Evolutionary conservation across 1,140 invertebrate genomes (phyloP).

Genomic region (Antheraea pernyi): DNA sequence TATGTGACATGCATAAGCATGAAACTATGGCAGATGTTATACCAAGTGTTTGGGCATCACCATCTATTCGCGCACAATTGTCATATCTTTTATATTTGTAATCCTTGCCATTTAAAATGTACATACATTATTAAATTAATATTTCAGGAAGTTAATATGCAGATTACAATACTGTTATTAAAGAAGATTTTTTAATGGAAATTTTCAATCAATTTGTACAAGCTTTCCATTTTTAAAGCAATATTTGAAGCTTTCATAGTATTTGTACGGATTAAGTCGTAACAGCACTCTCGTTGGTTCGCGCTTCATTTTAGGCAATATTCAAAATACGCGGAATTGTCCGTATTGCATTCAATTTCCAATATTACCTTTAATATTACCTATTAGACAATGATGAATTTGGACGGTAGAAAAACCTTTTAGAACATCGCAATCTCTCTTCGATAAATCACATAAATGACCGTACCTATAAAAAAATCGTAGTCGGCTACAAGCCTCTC

Average conservation of each 20-base stretch:
- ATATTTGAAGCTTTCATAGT: constrained; percentile 11
- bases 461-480: neutral
- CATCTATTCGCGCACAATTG: too few relatives aligned
- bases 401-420: neutral
- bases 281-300: neutral
- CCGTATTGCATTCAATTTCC: neutral
- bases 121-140: too few relatives aligned
- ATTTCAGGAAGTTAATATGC: too few relatives aligned
- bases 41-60: too few relatives aligned
- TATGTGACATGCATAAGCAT: too few relatives aligned
- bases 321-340: too few relatives aligned
- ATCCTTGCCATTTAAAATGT: too few relatives aligned
- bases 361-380: neutral
- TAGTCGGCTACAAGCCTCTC: neutral
- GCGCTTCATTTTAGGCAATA: neutral
- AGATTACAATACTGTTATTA: neutral
- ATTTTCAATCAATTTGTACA: constrained; percentile 9
- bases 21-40: too few relatives aligned
- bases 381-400: neutral
- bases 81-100: too few relatives aligned
- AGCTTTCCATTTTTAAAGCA: neutral
- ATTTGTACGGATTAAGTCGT: constrained; percentile 12
- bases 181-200: constrained; percentile 5
- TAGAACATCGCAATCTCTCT: neutral
- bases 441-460: neutral